Evolutionary conservation across 2,113 vertebrate species (phyloP).

Genomic region (Tichodroma muraria): DNA sequence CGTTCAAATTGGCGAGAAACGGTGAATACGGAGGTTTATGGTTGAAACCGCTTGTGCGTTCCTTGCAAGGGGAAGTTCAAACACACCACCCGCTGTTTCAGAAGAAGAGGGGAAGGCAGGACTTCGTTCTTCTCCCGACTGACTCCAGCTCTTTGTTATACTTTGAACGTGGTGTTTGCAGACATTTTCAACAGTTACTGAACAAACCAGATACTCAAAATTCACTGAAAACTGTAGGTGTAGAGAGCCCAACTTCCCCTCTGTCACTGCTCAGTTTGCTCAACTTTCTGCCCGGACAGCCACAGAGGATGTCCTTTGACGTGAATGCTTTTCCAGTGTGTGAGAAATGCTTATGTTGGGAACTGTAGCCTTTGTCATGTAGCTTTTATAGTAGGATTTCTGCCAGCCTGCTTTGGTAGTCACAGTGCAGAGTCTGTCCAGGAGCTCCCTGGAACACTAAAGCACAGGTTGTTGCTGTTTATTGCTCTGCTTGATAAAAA

Average conservation of each 20-base stretch:
- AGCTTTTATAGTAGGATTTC: neutral
- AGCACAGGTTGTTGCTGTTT: neutral
- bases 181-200: neutral
- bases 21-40: neutral
- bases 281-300: neutral
- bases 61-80: neutral
- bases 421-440: neutral
- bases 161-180: neutral
- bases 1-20: neutral
- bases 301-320: neutral
- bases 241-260: neutral
- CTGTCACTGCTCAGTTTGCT: neutral
- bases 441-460: neutral
- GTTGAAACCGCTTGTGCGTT: rapidly evolving
- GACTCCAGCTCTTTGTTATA: neutral
- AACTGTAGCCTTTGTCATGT: neutral
- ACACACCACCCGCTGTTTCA: neutral
- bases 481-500: neutral
- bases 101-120: neutral
- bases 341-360: neutral
- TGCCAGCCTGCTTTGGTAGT: neutral
- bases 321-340: neutral
- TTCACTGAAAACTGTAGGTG: neutral
- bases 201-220: neutral
- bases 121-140: neutral